Conservation (phyloP, 2,113 vertebrate genomes). For the Sprattus sprattus region DNA sequence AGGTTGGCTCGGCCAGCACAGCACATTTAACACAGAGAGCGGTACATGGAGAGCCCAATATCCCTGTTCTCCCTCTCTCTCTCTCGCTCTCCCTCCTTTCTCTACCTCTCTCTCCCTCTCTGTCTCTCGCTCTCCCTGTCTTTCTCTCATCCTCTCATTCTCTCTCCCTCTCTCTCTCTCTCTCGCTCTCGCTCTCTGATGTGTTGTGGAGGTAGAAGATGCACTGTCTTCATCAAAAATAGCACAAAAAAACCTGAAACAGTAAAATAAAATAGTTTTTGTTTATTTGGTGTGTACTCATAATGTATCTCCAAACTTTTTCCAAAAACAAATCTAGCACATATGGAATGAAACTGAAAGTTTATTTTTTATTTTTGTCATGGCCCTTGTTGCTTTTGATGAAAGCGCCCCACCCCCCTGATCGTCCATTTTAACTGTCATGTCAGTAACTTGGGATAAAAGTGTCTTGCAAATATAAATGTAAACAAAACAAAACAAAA, state of each 20-base stretch:
- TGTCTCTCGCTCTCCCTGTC: too few species aligned
- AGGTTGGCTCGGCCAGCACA: neutral
- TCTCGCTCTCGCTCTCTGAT: too few species aligned
- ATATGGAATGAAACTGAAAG: neutral
- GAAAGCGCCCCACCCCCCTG: too few species aligned
- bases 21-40: neutral
- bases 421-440: neutral
- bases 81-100: neutral
- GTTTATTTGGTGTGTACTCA: neutral
- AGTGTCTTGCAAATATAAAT: neutral
- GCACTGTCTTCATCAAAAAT: neutral
- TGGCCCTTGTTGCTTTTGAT: too few species aligned
- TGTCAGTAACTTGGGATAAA: neutral
- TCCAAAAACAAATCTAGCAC: too few species aligned
- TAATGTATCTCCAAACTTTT: neutral
- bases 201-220: neutral
- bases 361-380: neutral
- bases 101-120: neutral
- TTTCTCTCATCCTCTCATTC: too few species aligned
- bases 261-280: neutral
- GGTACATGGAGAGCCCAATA: too few species aligned
- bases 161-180: too few species aligned
- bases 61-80: neutral
- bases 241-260: too few species aligned
- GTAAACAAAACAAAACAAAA: neutral